Conservation (phyloP, 2,888 invertebrate species). For the Drosophila niveifrons region DNA sequence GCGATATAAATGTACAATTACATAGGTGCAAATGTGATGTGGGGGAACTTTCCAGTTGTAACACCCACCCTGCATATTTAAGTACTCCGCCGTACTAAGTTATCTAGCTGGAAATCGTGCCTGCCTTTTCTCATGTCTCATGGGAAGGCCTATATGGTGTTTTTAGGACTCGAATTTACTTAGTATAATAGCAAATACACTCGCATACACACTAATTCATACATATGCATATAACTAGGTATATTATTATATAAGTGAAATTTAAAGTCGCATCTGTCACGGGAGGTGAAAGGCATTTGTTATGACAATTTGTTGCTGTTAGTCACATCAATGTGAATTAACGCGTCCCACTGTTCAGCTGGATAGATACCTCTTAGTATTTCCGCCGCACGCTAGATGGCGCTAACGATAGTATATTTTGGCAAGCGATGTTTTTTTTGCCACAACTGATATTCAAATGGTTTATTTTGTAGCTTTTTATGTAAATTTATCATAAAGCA, state of each 20-base stretch:
- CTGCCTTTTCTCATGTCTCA: conserved; percentile 47
- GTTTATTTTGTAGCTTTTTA: no score
- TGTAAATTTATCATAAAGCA: not conserved
- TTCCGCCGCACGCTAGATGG: not conserved
- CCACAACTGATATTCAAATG: not conserved
- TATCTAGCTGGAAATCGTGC: conserved; percentile 54
- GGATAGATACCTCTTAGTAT: not conserved
- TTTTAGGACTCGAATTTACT: conserved; percentile 25
- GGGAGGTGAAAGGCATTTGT: conserved; percentile 9
- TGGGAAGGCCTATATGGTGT: conserved; percentile 57
- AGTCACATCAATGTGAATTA: not conserved
- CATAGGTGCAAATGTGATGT: conserved; percentile 9
- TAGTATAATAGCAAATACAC: conserved; percentile 3
- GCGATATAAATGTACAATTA: conserved; percentile 4
- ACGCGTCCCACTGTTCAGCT: not conserved
- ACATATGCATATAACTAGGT: conserved; percentile 8
- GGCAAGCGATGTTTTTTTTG: not conserved
- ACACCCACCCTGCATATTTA: conserved; percentile 17
- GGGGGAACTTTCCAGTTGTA: conserved; percentile 29
- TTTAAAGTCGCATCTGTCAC: conserved; percentile 14
- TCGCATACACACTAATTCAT: not conserved
- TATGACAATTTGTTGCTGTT: conserved; percentile 22
- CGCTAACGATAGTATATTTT: not conserved
- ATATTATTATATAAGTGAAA: not conserved
- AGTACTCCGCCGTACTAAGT: not conserved